phyloP scores from a whole-genome alignment of 2,888 invertebrate species.

The Tachina grossa region DNA sequence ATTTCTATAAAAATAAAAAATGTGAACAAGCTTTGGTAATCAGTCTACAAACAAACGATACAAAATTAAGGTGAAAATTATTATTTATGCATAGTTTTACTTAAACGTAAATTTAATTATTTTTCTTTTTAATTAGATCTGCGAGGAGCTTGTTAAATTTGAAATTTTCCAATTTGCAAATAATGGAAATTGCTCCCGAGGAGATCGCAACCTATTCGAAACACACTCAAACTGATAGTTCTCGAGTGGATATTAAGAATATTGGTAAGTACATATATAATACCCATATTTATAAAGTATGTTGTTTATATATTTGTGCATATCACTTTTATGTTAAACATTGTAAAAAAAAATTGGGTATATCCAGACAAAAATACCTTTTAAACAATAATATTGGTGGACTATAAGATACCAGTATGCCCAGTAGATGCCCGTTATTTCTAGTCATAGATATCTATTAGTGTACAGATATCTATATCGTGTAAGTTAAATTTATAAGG shows the following conservation, averaged over 20 bases:
- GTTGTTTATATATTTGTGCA: no score
- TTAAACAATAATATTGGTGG: no score
- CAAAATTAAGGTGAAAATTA: not conserved
- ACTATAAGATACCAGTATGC: no score
- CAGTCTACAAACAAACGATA: not conserved
- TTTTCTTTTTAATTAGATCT: not conserved
- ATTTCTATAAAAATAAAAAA: not conserved
- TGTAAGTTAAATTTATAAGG: no score
- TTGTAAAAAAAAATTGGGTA: no score
- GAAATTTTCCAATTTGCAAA: slow-evolving; percentile 23
- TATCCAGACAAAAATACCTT: no score
- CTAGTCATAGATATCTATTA: no score
- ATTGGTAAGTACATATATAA: slow-evolving; percentile 48
- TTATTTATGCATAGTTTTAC: not conserved
- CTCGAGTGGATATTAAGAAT: slow-evolving; percentile 14
- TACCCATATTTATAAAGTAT: no score
- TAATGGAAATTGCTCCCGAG: slow-evolving; percentile 48
- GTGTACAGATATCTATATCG: no score
- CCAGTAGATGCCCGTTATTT: no score
- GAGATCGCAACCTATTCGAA: slow-evolving; percentile 6
- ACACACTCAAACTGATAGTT: slow-evolving; percentile 57
- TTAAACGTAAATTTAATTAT: not conserved
- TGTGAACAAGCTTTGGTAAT: not conserved
- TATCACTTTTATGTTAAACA: no score
- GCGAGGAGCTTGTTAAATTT: slow-evolving; percentile 8